Conservation (phyloP, 1,140 invertebrate species). For the Lasioglossum albipes region DNA sequence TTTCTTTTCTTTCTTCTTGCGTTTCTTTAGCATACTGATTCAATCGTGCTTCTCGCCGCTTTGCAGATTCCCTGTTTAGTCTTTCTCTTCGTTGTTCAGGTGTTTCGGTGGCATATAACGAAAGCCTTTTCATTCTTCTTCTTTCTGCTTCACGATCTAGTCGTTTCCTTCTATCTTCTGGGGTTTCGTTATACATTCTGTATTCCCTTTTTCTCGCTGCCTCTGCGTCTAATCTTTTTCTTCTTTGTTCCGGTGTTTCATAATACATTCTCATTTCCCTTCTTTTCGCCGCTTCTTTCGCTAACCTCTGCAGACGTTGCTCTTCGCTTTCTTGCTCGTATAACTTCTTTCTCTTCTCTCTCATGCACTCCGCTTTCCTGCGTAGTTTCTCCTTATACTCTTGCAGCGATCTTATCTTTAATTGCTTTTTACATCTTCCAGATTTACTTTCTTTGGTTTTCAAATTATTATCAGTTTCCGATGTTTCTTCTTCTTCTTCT, state of each 20-base stretch:
- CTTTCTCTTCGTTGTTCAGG: constrained; percentile 68
- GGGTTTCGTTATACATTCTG: constrained; percentile 70
- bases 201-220: constrained; percentile 71
- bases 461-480: constrained; percentile 14
- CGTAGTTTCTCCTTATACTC: constrained; percentile 61
- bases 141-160: constrained; percentile 71
- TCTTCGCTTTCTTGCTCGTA: constrained; percentile 66
- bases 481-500: constrained; percentile 7
- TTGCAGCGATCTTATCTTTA: constrained; percentile 43
- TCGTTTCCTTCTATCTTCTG: constrained; percentile 71
- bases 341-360: constrained; percentile 65
- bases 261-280: constrained; percentile 71
- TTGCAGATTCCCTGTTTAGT: constrained; percentile 68
- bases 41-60: constrained; percentile 67
- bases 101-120: constrained; percentile 69
- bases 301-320: constrained; percentile 58
- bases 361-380: constrained; percentile 67
- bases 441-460: constrained; percentile 35
- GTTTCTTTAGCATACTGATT: constrained; percentile 72
- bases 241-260: constrained; percentile 69
- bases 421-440: constrained; percentile 39
- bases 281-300: constrained; percentile 65
- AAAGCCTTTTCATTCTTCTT: constrained; percentile 68
- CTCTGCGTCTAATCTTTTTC: constrained; percentile 69
- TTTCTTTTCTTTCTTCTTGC: constrained; percentile 68